Evolutionary conservation across 2,888 invertebrate genomes (phyloP), one percentile per base, ranked within the genome.

Genomic region (Pomacea canaliculata): DNA sequence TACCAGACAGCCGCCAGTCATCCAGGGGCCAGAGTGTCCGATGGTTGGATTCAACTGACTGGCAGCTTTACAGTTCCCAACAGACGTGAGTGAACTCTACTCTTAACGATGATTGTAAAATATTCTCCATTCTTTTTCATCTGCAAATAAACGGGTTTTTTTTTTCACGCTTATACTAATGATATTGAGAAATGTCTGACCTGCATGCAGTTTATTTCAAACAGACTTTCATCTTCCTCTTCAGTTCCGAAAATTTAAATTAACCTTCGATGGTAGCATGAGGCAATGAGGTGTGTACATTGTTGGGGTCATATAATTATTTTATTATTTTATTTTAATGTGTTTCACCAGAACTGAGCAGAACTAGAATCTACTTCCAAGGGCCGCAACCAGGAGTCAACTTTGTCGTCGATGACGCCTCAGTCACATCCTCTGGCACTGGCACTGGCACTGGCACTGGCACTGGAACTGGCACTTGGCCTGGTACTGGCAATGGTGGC

Each of bases 401-500:
- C 12, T 68, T 68, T 48, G 37, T 68, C 19, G 68, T 68, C 19
- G 68, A 68, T 37, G 37, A 68, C 18, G 68, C 68, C 9, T 68
- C 68, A 12, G 63, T 63, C 2, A 56, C 51, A 2, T 56, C 51
- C 16, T 56, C 51, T 56, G 51, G 51, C 16, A 13, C 51, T 56
- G 51, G 51, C 8, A 56, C 7, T 56, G 51, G 51, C 51, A 10
- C 51, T 56, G 51, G 51, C 2, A 56, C 51, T 16, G 51, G 51
- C 16, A 56, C 51, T 56, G 68, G 18, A 7, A 46, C 48, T 12
- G 68, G 37, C 18, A 23, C 27, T 10, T 19, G 10, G 19, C 7
- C 18, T 10, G 67, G 46, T 3, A 23, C 23, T 23, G 23, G 23
- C 23, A 23, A 0, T 23, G 27, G 27, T 9, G 27, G 68, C 68